phyloP scores from a whole-genome alignment of 2,797 vertebrate genomes.

The Tokudaia muenninki region DNA sequence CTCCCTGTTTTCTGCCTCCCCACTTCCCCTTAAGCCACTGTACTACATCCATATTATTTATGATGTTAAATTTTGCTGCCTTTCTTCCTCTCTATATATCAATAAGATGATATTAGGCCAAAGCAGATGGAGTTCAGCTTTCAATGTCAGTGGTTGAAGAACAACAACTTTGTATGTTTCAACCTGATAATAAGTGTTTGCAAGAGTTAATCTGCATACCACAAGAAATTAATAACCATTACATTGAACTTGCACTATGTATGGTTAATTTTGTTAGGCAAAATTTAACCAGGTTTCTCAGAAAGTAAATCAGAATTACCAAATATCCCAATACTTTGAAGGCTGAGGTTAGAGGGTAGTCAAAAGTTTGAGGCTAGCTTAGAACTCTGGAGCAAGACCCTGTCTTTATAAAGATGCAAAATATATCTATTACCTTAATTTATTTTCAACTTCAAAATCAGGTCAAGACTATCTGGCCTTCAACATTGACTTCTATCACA shows the following conservation, averaged over 20 bases:
- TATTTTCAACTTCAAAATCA: background rate
- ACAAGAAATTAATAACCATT: background rate
- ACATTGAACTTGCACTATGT: background rate
- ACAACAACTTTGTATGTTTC: background rate
- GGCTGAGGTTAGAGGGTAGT: background rate
- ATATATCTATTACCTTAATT: background rate
- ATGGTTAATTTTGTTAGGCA: background rate
- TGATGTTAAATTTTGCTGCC: background rate
- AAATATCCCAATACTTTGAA: background rate
- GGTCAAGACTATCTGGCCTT: background rate
- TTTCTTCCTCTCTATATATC: background rate
- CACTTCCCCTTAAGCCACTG: background rate
- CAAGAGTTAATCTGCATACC: background rate
- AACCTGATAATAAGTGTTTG: background rate
- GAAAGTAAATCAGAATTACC: background rate
- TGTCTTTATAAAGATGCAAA: background rate
- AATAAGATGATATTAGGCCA: background rate
- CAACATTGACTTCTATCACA: background rate
- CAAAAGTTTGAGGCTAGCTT: background rate
- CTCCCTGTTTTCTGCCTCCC: background rate
- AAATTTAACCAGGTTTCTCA: background rate
- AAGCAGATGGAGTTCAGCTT: background rate
- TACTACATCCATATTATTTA: background rate
- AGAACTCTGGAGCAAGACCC: background rate
- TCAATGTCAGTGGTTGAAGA: slow-evolving; percentile 17